Conservation (phyloP, 2,888 invertebrate species). For the Cacoxenus indagator region DNA sequence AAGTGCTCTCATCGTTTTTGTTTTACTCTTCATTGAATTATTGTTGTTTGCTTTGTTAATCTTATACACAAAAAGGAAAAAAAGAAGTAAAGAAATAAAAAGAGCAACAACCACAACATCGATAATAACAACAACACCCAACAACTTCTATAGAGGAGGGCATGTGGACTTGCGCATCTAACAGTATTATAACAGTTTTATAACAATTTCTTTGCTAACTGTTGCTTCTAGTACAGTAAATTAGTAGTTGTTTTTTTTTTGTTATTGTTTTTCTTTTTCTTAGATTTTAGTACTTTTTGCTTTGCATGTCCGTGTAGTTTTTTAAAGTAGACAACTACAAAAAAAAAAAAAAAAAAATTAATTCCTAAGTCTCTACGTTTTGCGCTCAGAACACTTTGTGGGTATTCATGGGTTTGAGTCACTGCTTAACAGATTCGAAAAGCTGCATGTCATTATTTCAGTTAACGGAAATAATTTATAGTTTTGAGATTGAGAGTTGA, state of each 20-base stretch:
- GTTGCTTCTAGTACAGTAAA: background rate
- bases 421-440: no score
- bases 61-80: background rate
- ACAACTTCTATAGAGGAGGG: background rate
- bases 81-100: background rate
- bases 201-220: constrained; percentile 3
- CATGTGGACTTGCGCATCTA: background rate
- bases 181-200: background rate
- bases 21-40: background rate
- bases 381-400: background rate
- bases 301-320: constrained; percentile 1
- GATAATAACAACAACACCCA: background rate
- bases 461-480: no score
- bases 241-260: background rate
- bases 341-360: background rate
- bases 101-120: background rate
- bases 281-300: background rate
- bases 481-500: no score
- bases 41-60: no score
- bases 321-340: background rate
- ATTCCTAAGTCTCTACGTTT: background rate
- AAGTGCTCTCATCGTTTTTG: background rate
- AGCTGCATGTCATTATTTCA: no score
- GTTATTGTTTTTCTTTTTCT: background rate
- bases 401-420: no score